Base-by-base conservation (phyloP, 2,888 invertebrate species). In the Drosophila algonquin region DNA sequence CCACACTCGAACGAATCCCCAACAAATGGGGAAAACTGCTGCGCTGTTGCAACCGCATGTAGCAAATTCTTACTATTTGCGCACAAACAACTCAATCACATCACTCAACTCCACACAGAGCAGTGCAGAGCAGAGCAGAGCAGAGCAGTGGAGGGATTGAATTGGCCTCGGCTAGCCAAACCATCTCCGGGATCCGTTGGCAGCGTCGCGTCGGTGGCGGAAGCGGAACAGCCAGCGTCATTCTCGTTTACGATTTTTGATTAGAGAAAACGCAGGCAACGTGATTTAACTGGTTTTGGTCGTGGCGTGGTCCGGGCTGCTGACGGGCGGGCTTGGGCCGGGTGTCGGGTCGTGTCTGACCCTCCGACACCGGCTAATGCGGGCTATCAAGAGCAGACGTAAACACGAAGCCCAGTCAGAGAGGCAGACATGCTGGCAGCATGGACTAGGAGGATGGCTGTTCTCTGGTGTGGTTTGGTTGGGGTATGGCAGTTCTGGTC, bases 21-120 rank as follows among this genome's bases (percentile, higher is more conserved):
- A 75, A 73, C 71, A 68, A 70, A 79, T 75, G 64, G 76, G 76
- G 35, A 35, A 40, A 59, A 60, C 73, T 72, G 60, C 40, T 60
- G 72, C 72, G 54, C 53, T 51, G 54, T 76, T 72, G 72, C 65
- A 68, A 79, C 80, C 79, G 76, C 80, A 70, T 63, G 65, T 63
- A 70, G 67, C 70, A 45, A 82, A 71, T 80, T 73, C 59, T 54
- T 73, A 44, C 44, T 72, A 58, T 79, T 80, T 77, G 75, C 63
- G 74, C 78, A 76, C 87, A 83, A 84, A 84, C 88, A 88, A 83
- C 76, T 85, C 83, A 84, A 84, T 88, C 83, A 88, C 83, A 84
- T 88, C 83, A 88, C 87, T 83, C 87, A 73, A 47, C 59, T 63
- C 51, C 44, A 56, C 48, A 50, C 57, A 72, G 65, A 46, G 48